phyloP scores from a whole-genome alignment of 2,888 invertebrate species.

The Drosophila peninsularis region DNA sequence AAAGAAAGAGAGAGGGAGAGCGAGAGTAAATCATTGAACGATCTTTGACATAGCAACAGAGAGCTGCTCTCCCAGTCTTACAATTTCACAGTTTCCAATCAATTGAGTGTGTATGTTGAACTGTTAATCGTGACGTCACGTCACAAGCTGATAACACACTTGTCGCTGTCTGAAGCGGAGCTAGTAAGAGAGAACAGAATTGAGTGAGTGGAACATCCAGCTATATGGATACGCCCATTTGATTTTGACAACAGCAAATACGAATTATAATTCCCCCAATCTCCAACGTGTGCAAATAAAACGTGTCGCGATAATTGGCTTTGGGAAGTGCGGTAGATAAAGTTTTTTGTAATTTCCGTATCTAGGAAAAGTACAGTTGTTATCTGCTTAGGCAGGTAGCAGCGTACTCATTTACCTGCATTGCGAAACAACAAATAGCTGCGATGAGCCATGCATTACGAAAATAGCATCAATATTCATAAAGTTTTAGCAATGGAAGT shows the following conservation, averaged over 20 bases:
- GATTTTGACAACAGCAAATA: conserved; percentile 13
- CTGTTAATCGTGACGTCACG: conserved; percentile 67
- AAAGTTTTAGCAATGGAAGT: background rate
- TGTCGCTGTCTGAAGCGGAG: conserved; percentile 1
- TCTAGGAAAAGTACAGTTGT: conserved; percentile 24
- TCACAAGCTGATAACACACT: conserved; percentile 49
- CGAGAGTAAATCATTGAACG: conserved; percentile 13
- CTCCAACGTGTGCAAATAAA: conserved; percentile 23
- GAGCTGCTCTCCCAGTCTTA: conserved; percentile 22
- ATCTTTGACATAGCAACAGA: conserved; percentile 40
- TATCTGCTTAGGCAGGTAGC: conserved; percentile 26
- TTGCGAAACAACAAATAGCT: conserved; percentile 20
- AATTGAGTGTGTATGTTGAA: conserved; percentile 36
- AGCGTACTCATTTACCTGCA: conserved; percentile 25
- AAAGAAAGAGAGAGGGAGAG: background rate
- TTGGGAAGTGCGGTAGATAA: conserved; percentile 11
- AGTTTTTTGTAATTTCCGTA: conserved; percentile 6
- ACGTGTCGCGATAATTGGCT: conserved; percentile 32
- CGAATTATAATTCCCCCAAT: conserved; percentile 19
- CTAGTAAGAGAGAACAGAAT: conserved; percentile 9
- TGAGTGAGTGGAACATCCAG: conserved; percentile 32
- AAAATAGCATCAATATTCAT: conserved; percentile 19
- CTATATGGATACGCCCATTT: conserved; percentile 42
- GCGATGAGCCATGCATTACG: conserved; percentile 19
- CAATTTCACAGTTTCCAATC: conserved; percentile 22